Percentiles rank a stretch among this genome's conserved stretches.
Conservation (phyloP, 2,113 vertebrate species). For the Furnarius figulus region DNA sequence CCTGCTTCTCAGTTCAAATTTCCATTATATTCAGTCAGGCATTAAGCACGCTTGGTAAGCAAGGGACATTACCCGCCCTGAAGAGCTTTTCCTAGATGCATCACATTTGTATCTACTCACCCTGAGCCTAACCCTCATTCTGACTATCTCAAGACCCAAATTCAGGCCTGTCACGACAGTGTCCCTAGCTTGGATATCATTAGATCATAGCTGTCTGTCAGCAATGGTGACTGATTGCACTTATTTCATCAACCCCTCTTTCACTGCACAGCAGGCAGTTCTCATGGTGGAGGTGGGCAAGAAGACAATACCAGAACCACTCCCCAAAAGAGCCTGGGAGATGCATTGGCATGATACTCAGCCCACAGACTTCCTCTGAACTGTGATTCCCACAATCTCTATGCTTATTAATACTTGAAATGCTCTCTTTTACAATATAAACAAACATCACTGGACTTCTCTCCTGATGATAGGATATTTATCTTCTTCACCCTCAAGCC, state of each 20-base stretch:
- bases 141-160: background rate
- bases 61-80: background rate
- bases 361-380: background rate
- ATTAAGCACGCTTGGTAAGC: background rate
- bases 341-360: accelerated
- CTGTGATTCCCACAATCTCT: background rate
- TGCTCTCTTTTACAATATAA: background rate
- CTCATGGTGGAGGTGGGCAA: background rate
- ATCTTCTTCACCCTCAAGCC: background rate
- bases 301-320: background rate
- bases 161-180: background rate
- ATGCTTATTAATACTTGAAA: background rate
- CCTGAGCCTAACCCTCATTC: background rate
- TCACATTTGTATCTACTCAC: background rate
- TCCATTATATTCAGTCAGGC: background rate
- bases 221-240: background rate
- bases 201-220: background rate
- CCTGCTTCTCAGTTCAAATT: background rate
- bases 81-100: background rate
- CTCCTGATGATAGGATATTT: background rate
- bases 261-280: background rate
- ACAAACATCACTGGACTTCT: background rate
- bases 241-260: background rate
- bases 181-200: background rate
- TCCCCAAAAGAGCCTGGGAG: background rate